These are phyloP conservation scores for Episyrphus balteatus DNA, from an alignment of 1,140 invertebrate species.

Conservation along the genomic window DNA sequence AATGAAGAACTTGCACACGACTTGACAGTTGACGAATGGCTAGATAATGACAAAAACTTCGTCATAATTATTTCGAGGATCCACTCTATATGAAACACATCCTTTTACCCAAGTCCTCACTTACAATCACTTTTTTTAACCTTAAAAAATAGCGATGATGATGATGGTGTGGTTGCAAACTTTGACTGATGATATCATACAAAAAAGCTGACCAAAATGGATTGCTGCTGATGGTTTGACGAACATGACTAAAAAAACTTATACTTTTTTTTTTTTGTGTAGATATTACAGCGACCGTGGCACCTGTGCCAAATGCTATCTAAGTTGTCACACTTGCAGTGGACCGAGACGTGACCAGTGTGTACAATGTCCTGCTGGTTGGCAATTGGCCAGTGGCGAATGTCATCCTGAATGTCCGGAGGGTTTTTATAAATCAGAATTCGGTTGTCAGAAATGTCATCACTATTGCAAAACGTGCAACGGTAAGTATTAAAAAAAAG, in stretches of 20 bases:
- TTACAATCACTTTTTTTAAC: no score
- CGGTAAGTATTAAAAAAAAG: constrained; percentile 43
- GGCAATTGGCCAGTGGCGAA: constrained; percentile 65
- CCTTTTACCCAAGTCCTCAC: no score
- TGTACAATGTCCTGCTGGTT: constrained; percentile 63
- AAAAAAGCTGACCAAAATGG: no score
- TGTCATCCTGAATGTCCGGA: constrained; percentile 75
- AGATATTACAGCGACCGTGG: constrained; percentile 77
- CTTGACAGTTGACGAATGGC: no score
- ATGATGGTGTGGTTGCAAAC: no score
- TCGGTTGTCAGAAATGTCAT: constrained; percentile 73
- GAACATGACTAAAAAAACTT: background rate
- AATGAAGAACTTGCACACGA: no score
- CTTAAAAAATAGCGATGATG: no score
- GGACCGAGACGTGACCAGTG: constrained; percentile 71
- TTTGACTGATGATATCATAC: no score
- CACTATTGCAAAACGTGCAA: constrained; percentile 71
- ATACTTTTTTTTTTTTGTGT: background rate
- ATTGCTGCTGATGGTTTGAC: no score
- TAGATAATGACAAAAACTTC: no score
- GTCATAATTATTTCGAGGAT: no score
- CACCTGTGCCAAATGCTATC: constrained; percentile 67
- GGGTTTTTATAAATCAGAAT: constrained; percentile 66
- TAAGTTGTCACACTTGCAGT: constrained; percentile 71
- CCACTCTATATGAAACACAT: no score